phyloP scores from a whole-genome alignment of 2,888 invertebrate genomes.

The Eupsilia transversa region DNA sequence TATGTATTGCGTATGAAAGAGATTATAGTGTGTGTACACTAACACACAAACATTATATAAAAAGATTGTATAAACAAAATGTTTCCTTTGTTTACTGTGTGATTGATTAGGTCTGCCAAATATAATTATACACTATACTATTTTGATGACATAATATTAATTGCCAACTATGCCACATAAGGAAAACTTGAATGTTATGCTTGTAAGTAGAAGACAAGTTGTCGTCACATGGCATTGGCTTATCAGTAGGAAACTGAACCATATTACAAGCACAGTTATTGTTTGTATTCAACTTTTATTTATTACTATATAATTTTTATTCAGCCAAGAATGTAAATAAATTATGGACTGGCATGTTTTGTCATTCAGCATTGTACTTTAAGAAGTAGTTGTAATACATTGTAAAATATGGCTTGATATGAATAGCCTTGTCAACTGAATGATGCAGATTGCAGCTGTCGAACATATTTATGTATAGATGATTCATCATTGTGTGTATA shows the following conservation, averaged over 20 bases:
- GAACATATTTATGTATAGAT: slow-evolving; percentile 22
- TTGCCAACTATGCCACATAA: slow-evolving; percentile 29
- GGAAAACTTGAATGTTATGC: slow-evolving; percentile 44
- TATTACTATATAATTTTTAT: not conserved
- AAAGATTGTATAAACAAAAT: slow-evolving; percentile 35
- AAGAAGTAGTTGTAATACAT: slow-evolving; percentile 29
- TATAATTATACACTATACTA: slow-evolving; percentile 29
- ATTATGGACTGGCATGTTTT: slow-evolving; percentile 17
- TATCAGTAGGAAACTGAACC: slow-evolving; percentile 39
- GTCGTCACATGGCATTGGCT: slow-evolving; percentile 23
- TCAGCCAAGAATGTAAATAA: not conserved
- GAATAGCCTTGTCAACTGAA: slow-evolving; percentile 50
- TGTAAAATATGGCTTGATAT: slow-evolving; percentile 46
- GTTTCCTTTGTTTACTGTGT: slow-evolving; percentile 34
- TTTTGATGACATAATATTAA: slow-evolving; percentile 37
- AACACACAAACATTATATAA: slow-evolving; percentile 26
- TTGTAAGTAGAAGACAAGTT: slow-evolving; percentile 10
- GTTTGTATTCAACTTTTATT: not conserved
- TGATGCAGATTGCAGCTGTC: slow-evolving; percentile 48
- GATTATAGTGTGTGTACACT: slow-evolving; percentile 16
- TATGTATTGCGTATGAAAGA: slow-evolving; percentile 10
- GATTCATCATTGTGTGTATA: slow-evolving; percentile 16
- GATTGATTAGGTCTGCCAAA: slow-evolving; percentile 45
- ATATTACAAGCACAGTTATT: slow-evolving; percentile 15
- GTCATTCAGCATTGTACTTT: slow-evolving; percentile 19